A percentile compares a stretch with the other conserved stretches of the same genome.
Conservation (phyloP, 2,888 invertebrate species). For the Pheosia gnoma region DNA sequence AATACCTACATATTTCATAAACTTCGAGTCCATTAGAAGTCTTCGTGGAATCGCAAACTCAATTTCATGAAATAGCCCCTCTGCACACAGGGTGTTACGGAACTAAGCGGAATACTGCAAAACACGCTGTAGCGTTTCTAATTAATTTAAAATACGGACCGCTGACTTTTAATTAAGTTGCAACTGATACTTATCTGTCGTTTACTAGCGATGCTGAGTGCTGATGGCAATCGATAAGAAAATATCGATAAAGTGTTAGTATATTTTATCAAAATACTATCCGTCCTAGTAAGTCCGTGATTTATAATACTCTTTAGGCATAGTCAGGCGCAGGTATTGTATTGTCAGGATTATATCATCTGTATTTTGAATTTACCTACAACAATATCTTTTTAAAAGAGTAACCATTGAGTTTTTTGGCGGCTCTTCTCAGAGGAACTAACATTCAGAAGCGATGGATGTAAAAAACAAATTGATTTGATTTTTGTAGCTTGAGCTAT, state of each 20-base stretch:
- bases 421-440: too few relatives aligned
- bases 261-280: too few relatives aligned
- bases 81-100: conserved; percentile 11
- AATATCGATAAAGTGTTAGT: conserved; percentile 24
- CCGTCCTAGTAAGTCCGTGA: too few relatives aligned
- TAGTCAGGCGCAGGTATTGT: too few relatives aligned
- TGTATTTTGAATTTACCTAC: too few relatives aligned
- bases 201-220: conserved; percentile 35
- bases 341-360: too few relatives aligned
- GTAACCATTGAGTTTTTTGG: too few relatives aligned
- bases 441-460: too few relatives aligned
- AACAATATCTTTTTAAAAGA: too few relatives aligned
- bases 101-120: conserved; percentile 15
- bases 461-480: too few relatives aligned
- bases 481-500: too few relatives aligned
- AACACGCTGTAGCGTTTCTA: conserved; percentile 38
- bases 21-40: neutral
- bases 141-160: conserved; percentile 61
- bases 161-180: conserved; percentile 65
- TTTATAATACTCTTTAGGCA: too few relatives aligned
- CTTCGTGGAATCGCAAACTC: neutral
- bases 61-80: neutral
- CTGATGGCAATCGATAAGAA: conserved; percentile 32
- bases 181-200: conserved; percentile 58
- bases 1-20: neutral